Conservation (phyloP, 2,888 invertebrate genomes). For the Kryphioiulus occultus region DNA sequence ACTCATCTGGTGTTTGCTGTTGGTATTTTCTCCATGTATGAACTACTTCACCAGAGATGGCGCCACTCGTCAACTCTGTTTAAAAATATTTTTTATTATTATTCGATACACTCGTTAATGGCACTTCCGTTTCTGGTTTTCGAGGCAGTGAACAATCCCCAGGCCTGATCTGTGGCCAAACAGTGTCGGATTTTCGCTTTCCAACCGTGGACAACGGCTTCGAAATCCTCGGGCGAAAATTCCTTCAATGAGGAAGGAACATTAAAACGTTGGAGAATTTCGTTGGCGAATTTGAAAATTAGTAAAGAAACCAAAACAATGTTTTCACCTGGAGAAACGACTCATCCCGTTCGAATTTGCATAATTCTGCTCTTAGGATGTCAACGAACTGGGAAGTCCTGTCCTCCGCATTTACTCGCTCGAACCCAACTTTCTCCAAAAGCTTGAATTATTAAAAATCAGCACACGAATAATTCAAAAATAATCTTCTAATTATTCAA, state of each 20-base stretch:
- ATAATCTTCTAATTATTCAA: not conserved
- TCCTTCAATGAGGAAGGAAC: conserved; percentile 58
- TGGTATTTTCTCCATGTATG: too few relatives aligned
- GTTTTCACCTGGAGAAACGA: not conserved
- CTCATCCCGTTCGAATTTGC: conserved; percentile 56
- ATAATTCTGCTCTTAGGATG: conserved; percentile 65
- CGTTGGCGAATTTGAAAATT: too few relatives aligned
- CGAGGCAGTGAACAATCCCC: conserved; percentile 61
- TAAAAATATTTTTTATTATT: too few relatives aligned
- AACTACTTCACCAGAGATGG: too few relatives aligned
- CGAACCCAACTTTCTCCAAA: conserved; percentile 65
- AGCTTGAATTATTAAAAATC: conserved; percentile 58
- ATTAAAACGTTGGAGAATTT: too few relatives aligned
- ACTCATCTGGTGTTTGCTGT: too few relatives aligned
- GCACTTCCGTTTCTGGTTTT: not conserved
- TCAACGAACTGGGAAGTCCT: conserved; percentile 65
- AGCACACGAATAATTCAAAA: not conserved
- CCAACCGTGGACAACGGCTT: conserved; percentile 65
- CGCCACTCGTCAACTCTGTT: not conserved
- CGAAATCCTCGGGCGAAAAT: conserved; percentile 65
- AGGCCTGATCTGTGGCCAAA: conserved; percentile 63
- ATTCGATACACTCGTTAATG: not conserved
- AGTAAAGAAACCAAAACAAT: too few relatives aligned
- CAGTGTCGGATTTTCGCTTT: conserved; percentile 62
- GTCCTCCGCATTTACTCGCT: conserved; percentile 65